Evolutionary conservation across 2,888 invertebrate genomes (phyloP), one percentile per base, ranked within the genome.

Genomic region (Aquatica leii): DNA sequence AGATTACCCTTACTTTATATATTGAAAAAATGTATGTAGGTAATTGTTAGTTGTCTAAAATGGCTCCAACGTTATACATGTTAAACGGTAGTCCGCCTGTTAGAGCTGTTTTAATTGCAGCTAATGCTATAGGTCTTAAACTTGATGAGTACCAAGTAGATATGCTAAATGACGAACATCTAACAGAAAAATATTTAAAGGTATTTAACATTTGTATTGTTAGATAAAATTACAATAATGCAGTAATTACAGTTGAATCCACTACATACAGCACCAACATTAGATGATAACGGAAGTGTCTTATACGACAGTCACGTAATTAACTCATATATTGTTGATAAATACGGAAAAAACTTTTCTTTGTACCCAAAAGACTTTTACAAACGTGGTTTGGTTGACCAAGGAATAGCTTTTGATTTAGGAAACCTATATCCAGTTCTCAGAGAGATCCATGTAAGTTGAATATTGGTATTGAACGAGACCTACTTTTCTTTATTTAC

Each of bases 291-390:
- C 61, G 81, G 84, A 89, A n/a, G n/a, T n/a, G n/a, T n/a, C n/a
- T n/a, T n/a, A n/a, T n/a, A n/a, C n/a, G n/a, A n/a, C n/a, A n/a
- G 89, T 61, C 88, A 89, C 71, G 88, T 87, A 0, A 89, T 89
- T 69, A 83, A 78, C 48, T 75, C 84, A 0, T 89, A 89, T 72
- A 77, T 90, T 50, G 86, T 87, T 46, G 82, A 80, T 48, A 85
- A 86, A 73, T 46, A 56, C 46, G 85, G 81, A 0, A 80, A 83
- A n/a, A n/a, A n/a, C n/a, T n/a, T n/a, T n/a, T n/a, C n/a, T n/a
- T n/a, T n/a, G n/a, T n/a, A n/a, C n/a, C 86, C 86, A 0, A 79
- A 73, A 3, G 85, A 86, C 55, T 78, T 80, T 0, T 78, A 82
- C 62, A 79, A 76, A 54, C 76, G 86, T 15, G 86, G 85, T 2